Percentiles rank a stretch among this genome's conserved stretches.
These are phyloP conservation scores for Baronia brevicornis DNA, from an alignment of 2,888 invertebrate species.

Conservation along the genomic window DNA sequence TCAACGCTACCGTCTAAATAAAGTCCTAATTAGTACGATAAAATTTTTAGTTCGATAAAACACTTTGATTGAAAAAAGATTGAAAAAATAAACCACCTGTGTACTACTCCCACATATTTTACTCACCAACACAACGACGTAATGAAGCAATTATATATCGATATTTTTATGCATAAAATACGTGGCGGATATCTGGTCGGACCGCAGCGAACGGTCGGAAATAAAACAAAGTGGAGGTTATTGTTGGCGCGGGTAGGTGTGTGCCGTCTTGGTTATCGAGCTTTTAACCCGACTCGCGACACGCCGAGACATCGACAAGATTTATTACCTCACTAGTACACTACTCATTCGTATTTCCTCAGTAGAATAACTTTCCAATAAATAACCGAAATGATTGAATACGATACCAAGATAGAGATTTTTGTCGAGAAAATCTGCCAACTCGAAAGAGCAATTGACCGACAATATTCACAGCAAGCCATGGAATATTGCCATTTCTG, in stretches of 20 bases:
- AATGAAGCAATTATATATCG: conserved; percentile 77
- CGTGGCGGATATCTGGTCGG: conserved; percentile 68
- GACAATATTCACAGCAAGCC: conserved; percentile 12
- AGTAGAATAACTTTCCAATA: conserved; percentile 61
- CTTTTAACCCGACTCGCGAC: conserved; percentile 74
- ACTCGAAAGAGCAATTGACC: conserved; percentile 15
- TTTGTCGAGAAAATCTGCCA: conserved; percentile 22
- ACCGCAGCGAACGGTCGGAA: conserved; percentile 50
- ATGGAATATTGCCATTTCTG: conserved; percentile 3
- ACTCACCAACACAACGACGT: conserved; percentile 73
- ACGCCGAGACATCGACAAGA: conserved; percentile 68
- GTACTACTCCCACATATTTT: conserved; percentile 72
- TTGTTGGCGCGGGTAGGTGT: conserved; percentile 72
- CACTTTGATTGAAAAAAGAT: conserved; percentile 5
- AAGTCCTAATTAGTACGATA: conserved; percentile 31
- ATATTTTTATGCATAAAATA: conserved; percentile 76
- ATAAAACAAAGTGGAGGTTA: conserved; percentile 70
- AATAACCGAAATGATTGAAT: conserved; percentile 60
- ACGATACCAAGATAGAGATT: conserved; percentile 23
- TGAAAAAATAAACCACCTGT: conserved; percentile 49
- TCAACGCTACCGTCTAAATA: conserved; percentile 19
- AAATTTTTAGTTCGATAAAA: conserved; percentile 24
- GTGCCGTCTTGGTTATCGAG: conserved; percentile 71
- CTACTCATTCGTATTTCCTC: conserved; percentile 70
- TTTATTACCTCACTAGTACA: conserved; percentile 71